Conservation (phyloP, 2,113 vertebrate species). For the Heterochromis multidens region DNA sequence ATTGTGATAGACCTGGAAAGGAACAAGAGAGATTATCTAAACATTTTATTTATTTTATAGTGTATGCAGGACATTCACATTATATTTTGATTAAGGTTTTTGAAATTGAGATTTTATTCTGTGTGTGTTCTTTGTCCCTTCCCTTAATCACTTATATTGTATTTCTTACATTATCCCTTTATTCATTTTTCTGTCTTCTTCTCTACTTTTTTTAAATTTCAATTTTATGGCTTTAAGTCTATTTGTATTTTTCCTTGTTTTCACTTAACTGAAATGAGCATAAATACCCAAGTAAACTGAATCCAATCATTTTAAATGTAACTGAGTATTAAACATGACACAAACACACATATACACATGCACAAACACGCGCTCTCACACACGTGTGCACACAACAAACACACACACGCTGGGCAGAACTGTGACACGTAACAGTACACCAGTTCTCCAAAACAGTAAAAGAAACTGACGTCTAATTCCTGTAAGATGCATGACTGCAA, state of each 20-base stretch:
- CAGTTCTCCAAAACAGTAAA: not conserved
- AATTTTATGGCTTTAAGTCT: not conserved
- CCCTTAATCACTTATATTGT: not conserved
- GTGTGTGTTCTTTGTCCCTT: not conserved
- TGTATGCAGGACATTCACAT: not conserved
- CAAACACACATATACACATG: accelerated
- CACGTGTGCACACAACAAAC: not conserved
- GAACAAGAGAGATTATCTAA: not conserved
- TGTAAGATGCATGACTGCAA: not conserved
- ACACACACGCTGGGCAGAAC: not conserved
- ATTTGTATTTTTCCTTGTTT: not conserved
- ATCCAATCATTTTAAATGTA: not conserved
- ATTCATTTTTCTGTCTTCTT: not conserved
- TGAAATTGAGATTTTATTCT: not conserved
- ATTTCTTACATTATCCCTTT: not conserved
- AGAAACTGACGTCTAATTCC: not conserved
- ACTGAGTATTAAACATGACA: not conserved
- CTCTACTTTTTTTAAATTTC: not conserved
- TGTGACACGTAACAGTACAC: not conserved
- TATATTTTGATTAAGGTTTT: not conserved
- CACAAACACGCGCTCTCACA: not conserved
- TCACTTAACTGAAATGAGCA: not conserved
- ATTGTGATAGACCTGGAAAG: constrained; percentile 42
- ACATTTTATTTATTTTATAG: not conserved
- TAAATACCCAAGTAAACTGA: not conserved